Evolutionary conservation across 2,113 vertebrate species (phyloP).

Genomic region (Piaya cayana): DNA sequence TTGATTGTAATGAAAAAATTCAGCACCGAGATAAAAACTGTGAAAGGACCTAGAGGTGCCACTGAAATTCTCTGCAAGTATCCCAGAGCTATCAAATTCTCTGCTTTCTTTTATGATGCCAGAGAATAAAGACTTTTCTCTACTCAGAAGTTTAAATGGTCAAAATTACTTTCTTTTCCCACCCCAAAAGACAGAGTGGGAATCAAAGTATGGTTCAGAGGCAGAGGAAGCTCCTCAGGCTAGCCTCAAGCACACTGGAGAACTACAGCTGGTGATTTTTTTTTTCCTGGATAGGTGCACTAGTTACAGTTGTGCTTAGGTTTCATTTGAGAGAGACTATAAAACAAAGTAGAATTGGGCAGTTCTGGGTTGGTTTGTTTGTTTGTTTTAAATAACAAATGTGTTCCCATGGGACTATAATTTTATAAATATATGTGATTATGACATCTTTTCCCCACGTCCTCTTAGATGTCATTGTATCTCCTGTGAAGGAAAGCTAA

Average conservation of each 20-base stretch:
- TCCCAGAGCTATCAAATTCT: not conserved
- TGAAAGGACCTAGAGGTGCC: not conserved
- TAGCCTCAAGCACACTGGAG: conserved; percentile 39
- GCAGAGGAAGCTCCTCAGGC: conserved; percentile 32
- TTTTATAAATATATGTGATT: not conserved
- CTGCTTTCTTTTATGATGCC: not conserved
- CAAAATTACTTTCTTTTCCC: conserved; percentile 28
- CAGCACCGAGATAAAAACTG: not conserved
- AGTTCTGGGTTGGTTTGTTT: not conserved
- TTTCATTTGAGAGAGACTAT: not conserved
- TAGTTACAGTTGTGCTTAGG: not conserved
- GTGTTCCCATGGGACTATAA: not conserved
- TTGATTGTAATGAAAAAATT: not conserved
- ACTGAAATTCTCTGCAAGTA: not conserved
- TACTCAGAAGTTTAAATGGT: conserved; percentile 15
- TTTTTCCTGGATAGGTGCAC: not conserved
- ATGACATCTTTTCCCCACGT: not conserved
- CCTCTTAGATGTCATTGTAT: accelerated
- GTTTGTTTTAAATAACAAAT: not conserved
- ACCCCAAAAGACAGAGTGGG: conserved; percentile 8
- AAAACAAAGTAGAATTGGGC: not conserved
- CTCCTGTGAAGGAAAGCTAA: not conserved
- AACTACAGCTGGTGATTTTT: conserved; percentile 2
- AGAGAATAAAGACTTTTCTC: not conserved
- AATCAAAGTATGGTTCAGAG: conserved; percentile 61